These are phyloP conservation scores for Heliocidaris erythrogramma DNA, from an alignment of 35 echinoderm and acorn worm species.

Conservation along the genomic window DNA sequence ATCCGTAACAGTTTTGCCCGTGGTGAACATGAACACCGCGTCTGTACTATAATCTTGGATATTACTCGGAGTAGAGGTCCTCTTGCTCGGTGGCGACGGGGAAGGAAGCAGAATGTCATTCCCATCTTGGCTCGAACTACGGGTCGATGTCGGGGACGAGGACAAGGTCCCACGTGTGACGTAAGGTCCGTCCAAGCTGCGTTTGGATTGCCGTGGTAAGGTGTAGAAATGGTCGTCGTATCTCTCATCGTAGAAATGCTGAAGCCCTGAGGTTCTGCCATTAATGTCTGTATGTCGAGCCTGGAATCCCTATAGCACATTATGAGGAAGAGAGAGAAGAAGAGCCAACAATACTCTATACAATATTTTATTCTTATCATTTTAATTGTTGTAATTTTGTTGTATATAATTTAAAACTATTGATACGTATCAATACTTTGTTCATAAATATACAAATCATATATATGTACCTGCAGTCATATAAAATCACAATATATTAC, in stretches of 20 bases:
- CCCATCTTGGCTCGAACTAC: neutral
- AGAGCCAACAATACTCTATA: neutral
- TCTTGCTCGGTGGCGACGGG: neutral
- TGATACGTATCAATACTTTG: too few species aligned
- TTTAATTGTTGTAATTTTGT: too few species aligned
- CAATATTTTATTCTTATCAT: too few species aligned
- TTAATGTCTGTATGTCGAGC: slow-evolving; percentile 33
- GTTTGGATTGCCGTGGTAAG: neutral
- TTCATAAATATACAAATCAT: too few species aligned
- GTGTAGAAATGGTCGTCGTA: neutral
- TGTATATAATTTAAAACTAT: too few species aligned
- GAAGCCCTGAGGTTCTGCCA: neutral
- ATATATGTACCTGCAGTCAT: too few species aligned
- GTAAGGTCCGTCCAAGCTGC: neutral
- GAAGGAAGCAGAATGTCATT: neutral
- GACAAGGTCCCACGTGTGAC: neutral
- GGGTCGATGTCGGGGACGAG: neutral
- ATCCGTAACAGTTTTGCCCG: neutral
- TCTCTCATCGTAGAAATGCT: neutral
- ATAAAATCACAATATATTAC: too few species aligned
- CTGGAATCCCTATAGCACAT: slow-evolving; percentile 15
- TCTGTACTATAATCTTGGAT: neutral
- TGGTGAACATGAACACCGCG: neutral
- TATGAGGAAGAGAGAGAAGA: neutral
- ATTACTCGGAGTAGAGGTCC: neutral